phyloP scores from a whole-genome alignment of 2,113 vertebrate genomes.

The Xiphophorus couchianus region DNA sequence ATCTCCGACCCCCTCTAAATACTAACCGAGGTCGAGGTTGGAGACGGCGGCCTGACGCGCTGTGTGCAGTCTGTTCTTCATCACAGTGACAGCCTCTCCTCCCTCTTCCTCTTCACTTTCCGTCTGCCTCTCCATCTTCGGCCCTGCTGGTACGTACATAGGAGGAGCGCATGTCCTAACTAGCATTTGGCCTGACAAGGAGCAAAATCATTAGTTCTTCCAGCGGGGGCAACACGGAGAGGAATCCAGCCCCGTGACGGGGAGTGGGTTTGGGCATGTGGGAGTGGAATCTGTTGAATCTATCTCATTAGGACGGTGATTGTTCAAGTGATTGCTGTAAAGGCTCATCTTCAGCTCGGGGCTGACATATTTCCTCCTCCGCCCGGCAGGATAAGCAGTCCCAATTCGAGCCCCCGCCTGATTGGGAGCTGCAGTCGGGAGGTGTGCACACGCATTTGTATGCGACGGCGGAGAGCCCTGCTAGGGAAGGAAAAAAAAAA shows the following conservation, averaged over 20 bases:
- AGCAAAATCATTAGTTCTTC: constrained; percentile 71
- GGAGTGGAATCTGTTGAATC: constrained; percentile 40
- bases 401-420: constrained; percentile 40
- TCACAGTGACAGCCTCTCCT: constrained; percentile 62
- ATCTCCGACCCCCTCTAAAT: constrained; percentile 34
- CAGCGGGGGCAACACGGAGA: constrained; percentile 55
- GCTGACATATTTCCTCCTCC: constrained; percentile 73
- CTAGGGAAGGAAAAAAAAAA: constrained; percentile 16
- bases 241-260: constrained; percentile 10
- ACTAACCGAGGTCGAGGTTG: constrained; percentile 29
- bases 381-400: constrained; percentile 69
- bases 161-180: constrained; percentile 63
- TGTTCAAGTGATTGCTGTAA: constrained; percentile 76
- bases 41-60: constrained; percentile 22
- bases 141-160: constrained; percentile 52
- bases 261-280: constrained; percentile 1
- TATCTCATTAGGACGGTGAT: constrained; percentile 79
- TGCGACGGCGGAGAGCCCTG: constrained; percentile 13
- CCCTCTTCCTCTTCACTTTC: constrained; percentile 33
- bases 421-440: constrained; percentile 49
- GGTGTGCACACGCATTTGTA: constrained; percentile 5
- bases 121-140: constrained; percentile 27
- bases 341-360: constrained; percentile 62
- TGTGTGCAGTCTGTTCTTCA: constrained; percentile 45
- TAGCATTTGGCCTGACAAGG: constrained; percentile 64